These are phyloP conservation scores for Drosophila repletoides DNA, from an alignment of 1,140 invertebrate genomes.

Conservation along the genomic window DNA sequence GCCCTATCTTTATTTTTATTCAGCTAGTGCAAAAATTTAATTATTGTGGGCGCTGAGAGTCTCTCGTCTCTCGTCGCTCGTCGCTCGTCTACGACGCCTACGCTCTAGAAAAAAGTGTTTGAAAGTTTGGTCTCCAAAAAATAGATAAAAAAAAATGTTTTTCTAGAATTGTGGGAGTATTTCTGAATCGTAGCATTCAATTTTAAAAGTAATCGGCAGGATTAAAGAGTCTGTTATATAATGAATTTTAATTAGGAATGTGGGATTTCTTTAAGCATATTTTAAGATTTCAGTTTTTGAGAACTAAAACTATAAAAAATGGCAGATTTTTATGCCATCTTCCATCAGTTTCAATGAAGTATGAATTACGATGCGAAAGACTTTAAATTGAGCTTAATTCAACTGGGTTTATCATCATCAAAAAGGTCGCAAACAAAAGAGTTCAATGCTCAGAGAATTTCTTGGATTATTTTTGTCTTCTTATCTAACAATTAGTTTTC, in stretches of 20 bases:
- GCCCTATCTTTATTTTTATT: neutral
- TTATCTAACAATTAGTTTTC: slow-evolving; percentile 20
- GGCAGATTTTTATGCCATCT: neutral
- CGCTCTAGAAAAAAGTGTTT: slow-evolving; percentile 20
- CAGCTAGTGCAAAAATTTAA: slow-evolving; percentile 41
- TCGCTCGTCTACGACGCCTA: slow-evolving; percentile 13
- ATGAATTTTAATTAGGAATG: too few species aligned
- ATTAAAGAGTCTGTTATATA: too few species aligned
- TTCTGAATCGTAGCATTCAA: slow-evolving; percentile 33
- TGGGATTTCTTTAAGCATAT: too few species aligned
- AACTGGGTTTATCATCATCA: too few species aligned
- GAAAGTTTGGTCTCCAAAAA: slow-evolving; percentile 33
- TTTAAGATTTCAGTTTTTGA: too few species aligned
- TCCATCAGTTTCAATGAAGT: neutral
- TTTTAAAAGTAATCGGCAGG: slow-evolving; percentile 19
- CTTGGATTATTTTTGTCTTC: neutral
- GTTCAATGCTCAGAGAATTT: slow-evolving; percentile 14
- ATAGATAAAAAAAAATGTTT: slow-evolving; percentile 18
- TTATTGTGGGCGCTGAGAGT: slow-evolving; percentile 31
- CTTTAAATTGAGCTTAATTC: too few species aligned
- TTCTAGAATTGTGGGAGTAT: slow-evolving; percentile 13
- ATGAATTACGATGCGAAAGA: too few species aligned
- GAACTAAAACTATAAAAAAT: too few species aligned
- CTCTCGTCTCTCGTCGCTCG: slow-evolving; percentile 1
- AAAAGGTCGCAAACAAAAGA: too few species aligned